Conservation (phyloP, 1,140 invertebrate genomes). For the Cotesia typhae region DNA sequence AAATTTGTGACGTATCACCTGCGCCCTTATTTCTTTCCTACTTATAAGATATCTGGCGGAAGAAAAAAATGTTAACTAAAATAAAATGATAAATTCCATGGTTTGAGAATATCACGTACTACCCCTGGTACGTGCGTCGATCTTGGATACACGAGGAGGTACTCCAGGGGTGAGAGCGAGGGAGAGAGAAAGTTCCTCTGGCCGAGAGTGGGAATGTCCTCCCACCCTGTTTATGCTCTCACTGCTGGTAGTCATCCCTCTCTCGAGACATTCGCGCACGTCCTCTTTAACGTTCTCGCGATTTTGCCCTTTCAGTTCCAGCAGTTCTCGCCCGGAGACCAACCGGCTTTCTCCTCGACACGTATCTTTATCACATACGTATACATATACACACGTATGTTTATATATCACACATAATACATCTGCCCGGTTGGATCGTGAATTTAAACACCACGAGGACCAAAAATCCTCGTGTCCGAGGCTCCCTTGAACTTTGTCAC, state of each 20-base stretch:
- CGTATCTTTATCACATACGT: background rate
- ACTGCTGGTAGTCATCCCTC: slow-evolving; percentile 32
- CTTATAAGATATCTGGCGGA: background rate
- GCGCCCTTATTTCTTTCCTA: background rate
- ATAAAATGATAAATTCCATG: slow-evolving; percentile 12
- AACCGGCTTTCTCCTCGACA: slow-evolving; percentile 39
- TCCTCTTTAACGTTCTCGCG: slow-evolving; percentile 45
- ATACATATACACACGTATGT: background rate
- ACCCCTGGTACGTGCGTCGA: slow-evolving; percentile 46
- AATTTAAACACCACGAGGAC: slow-evolving; percentile 25
- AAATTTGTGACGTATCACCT: slow-evolving; percentile 5
- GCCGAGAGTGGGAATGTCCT: slow-evolving; percentile 23
- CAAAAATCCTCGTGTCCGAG: too few species aligned
- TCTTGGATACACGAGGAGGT: slow-evolving; percentile 6
- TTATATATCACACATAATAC: too few species aligned
- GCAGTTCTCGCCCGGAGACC: slow-evolving; percentile 58
- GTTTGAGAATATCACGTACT: slow-evolving; percentile 41
- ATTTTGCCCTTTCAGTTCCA: slow-evolving; percentile 54
- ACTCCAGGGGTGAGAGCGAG: background rate
- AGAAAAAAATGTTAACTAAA: slow-evolving; percentile 8
- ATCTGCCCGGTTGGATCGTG: background rate
- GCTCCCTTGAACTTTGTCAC: too few species aligned
- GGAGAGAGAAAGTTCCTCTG: background rate
- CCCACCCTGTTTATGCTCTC: slow-evolving; percentile 28
- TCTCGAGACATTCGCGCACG: slow-evolving; percentile 36